These are phyloP conservation scores for Calosoma granatense DNA, from an alignment of 1,140 invertebrate genomes.

Conservation along the genomic window DNA sequence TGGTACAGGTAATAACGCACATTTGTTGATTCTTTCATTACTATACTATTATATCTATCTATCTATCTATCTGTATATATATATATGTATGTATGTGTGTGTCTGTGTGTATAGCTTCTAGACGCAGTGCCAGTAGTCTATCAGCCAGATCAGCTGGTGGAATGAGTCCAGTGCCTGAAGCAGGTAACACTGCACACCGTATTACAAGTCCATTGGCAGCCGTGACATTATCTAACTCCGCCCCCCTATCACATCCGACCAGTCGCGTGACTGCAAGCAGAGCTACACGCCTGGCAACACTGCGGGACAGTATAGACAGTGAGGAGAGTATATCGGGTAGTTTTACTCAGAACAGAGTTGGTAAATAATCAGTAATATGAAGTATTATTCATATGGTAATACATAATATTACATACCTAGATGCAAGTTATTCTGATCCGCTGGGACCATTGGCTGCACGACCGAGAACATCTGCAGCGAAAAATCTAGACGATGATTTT, in stretches of 20 bases:
- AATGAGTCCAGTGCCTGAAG: conserved; percentile 42
- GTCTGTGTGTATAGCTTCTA: conserved; percentile 35
- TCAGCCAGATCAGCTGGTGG: conserved; percentile 44
- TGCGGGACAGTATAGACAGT: conserved; percentile 1
- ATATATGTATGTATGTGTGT: background rate
- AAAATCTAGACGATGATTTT: conserved; percentile 59
- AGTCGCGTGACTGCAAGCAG: conserved; percentile 14
- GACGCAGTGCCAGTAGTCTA: conserved; percentile 43
- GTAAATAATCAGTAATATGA: too few species aligned
- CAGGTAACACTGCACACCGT: conserved; percentile 22
- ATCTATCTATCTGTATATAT: background rate
- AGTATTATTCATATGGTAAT: too few species aligned
- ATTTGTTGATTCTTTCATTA: conserved; percentile 19
- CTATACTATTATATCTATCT: conserved; percentile 5
- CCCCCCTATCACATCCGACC: conserved; percentile 19
- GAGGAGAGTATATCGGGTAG: conserved; percentile 4
- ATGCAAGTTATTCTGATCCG: conserved; percentile 61
- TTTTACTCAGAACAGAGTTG: background rate
- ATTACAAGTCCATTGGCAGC: conserved; percentile 18
- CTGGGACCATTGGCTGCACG: conserved; percentile 60
- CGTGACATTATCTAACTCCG: conserved; percentile 24
- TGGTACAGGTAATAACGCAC: conserved; percentile 30
- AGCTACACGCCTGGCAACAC: background rate
- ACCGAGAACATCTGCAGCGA: conserved; percentile 63
- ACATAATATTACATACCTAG: conserved; percentile 36